Evolutionary conservation across 1,140 invertebrate species (phyloP), one percentile per base, ranked within the genome.

Genomic region (Drosophila cardini): DNA sequence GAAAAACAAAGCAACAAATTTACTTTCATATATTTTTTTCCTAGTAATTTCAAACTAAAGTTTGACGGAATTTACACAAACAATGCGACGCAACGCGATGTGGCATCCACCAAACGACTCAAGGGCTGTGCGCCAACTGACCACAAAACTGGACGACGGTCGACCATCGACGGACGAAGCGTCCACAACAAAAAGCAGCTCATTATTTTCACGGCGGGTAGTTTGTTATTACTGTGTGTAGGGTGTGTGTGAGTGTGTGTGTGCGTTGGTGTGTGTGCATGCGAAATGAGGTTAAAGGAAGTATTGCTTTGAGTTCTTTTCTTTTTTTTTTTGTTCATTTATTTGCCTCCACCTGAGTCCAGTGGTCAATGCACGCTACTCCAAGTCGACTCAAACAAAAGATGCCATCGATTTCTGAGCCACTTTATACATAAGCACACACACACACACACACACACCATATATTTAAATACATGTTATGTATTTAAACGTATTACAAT

Each of bases 241-340:
- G 16, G n/a, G 21, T 18, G 26, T 34, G 34, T 26, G 26, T 53
- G 21, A 50, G 32, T 46, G n/a, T 36, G 76, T 80, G 67, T 73
- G 55, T 58, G 21, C 4, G 21, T 4, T 10, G 45, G 62, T 67
- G 53, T 60, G 46, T 68, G 57, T 76, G 71, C 57, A 64, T 84
- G 48, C 76, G 78, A 87, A 91, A 84, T 91, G 90, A 91, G 90
- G 90, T 91, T 91, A 91, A 91, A 91, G 90, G 90, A 91, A 91
- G 86, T 90, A 83, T 73, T 21, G 76, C 60, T 52, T 48, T 15
- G 50, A 52, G 36, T 42, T 42, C 13, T 21, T 26, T 56, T 21
- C 16, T 56, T 55, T 36, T 30, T 38, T 67, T 38, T 45, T 21
- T 43, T 62, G 10, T 45, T 40, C 65, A 64, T 63, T 58, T 52